These are phyloP conservation scores for Vulpes vulpes DNA, from an alignment of 2,113 vertebrate genomes.

Conservation along the genomic window DNA sequence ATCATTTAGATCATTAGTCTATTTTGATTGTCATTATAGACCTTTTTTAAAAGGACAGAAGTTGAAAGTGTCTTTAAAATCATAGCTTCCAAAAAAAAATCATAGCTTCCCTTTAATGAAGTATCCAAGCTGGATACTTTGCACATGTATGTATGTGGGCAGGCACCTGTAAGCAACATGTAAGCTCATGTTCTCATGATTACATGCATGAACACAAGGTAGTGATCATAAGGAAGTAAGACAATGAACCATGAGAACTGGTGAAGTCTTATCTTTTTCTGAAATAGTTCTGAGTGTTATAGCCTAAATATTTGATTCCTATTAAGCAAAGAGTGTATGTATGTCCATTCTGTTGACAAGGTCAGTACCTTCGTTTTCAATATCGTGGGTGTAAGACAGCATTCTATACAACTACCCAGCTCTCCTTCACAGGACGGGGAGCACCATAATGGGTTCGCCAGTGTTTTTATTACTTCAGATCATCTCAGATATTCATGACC, in stretches of 20 bases:
- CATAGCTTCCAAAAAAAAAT: not conserved
- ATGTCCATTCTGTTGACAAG: conserved; percentile 21
- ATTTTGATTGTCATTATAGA: not conserved
- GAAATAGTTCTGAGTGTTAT: not conserved
- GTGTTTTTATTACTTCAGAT: conserved; percentile 58
- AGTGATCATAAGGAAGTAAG: not conserved
- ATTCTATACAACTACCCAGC: not conserved
- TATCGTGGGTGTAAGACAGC: not conserved
- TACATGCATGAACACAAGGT: not conserved
- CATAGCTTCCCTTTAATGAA: not conserved
- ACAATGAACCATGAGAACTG: not conserved
- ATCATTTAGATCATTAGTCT: not conserved
- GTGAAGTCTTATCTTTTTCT: not conserved
- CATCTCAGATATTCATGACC: conserved; percentile 62
- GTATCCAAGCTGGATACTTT: not conserved
- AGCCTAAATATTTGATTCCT: conserved; percentile 17
- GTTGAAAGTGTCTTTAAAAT: not conserved
- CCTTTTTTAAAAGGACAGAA: not conserved
- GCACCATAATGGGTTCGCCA: conserved; percentile 21
- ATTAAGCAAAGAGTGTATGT: not conserved
- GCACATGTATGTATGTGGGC: rapidly evolving
- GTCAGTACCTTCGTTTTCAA: conserved; percentile 44
- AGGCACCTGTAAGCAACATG: not conserved
- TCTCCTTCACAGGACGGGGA: conserved; percentile 64
- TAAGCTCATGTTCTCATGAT: not conserved